phyloP scores from a whole-genome alignment of 1,140 invertebrate species.

The Pararge aegeria region DNA sequence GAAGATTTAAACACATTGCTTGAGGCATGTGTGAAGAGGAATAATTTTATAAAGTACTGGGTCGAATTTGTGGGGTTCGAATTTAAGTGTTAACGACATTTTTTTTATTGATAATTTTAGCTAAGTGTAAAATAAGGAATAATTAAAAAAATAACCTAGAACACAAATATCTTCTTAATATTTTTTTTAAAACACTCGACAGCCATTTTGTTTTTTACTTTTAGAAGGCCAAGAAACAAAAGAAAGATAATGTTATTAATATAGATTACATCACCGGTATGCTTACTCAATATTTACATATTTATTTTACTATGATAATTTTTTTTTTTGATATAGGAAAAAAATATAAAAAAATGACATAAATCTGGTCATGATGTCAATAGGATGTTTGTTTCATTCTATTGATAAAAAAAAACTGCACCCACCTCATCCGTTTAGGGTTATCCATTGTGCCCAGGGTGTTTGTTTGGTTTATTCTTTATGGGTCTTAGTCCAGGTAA shows the following conservation, averaged over 20 bases:
- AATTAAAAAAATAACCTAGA: too few relatives aligned
- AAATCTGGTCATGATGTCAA: not conserved
- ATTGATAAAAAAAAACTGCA: slow-evolving; percentile 17
- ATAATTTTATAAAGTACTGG: slow-evolving; percentile 43
- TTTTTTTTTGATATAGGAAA: not conserved
- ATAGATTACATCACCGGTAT: too few relatives aligned
- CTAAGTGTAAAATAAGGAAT: too few relatives aligned
- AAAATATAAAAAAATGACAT: not conserved
- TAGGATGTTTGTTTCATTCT: slow-evolving; percentile 3
- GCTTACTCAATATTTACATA: not conserved
- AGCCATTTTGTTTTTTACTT: too few relatives aligned
- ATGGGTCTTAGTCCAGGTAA: slow-evolving; percentile 69
- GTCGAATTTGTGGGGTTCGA: slow-evolving; percentile 39
- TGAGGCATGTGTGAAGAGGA: slow-evolving; percentile 52
- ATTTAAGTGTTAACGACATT: slow-evolving; percentile 51
- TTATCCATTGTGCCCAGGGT: slow-evolving; percentile 45
- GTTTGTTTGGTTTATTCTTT: slow-evolving; percentile 69
- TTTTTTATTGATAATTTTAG: not conserved
- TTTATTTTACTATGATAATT: not conserved
- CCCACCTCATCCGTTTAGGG: slow-evolving; percentile 37
- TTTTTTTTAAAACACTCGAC: too few relatives aligned
- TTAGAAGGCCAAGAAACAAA: too few relatives aligned
- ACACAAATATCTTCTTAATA: too few relatives aligned
- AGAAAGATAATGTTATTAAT: too few relatives aligned
- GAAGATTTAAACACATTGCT: slow-evolving; percentile 67